phyloP scores from a whole-genome alignment of 2,888 invertebrate species.

The Amphiduros pacificus region DNA sequence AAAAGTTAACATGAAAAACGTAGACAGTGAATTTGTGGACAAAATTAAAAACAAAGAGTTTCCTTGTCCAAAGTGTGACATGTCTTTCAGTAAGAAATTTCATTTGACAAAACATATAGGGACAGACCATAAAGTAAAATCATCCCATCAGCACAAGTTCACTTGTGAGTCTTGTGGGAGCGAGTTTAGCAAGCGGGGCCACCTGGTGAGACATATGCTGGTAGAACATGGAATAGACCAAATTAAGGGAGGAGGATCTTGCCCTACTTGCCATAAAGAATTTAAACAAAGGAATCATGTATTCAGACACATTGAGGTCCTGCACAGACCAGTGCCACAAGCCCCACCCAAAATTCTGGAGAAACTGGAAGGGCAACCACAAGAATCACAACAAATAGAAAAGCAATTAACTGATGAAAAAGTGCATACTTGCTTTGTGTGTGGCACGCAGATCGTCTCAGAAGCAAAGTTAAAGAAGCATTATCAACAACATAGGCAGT shows the following conservation, averaged over 20 bases:
- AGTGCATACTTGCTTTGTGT: conserved; percentile 22
- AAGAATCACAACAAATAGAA: background rate
- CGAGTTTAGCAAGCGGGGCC: conserved; percentile 2
- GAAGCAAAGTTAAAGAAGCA: conserved; percentile 4
- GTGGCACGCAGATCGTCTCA: conserved; percentile 5
- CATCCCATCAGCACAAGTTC: background rate
- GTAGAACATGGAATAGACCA: conserved; percentile 14
- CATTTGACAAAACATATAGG: background rate
- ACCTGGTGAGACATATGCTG: conserved; percentile 4
- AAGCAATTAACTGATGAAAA: too few relatives aligned
- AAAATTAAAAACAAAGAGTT: background rate
- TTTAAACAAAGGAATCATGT: conserved; percentile 24
- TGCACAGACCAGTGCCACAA: conserved; percentile 24
- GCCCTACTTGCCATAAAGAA: conserved; percentile 22
- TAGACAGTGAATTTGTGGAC: background rate
- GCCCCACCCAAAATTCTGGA: conserved; percentile 1
- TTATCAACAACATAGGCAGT: conserved; percentile 19
- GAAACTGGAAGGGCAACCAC: background rate
- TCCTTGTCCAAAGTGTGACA: background rate
- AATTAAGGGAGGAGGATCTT: conserved; percentile 6
- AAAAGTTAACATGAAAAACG: background rate
- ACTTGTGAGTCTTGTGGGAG: conserved; percentile 10
- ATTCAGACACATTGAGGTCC: conserved; percentile 18
- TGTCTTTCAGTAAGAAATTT: background rate
- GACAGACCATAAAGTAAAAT: background rate